These are phyloP conservation scores for Euwallacea fornicatus DNA, from an alignment of 1,140 invertebrate species.

Conservation along the genomic window DNA sequence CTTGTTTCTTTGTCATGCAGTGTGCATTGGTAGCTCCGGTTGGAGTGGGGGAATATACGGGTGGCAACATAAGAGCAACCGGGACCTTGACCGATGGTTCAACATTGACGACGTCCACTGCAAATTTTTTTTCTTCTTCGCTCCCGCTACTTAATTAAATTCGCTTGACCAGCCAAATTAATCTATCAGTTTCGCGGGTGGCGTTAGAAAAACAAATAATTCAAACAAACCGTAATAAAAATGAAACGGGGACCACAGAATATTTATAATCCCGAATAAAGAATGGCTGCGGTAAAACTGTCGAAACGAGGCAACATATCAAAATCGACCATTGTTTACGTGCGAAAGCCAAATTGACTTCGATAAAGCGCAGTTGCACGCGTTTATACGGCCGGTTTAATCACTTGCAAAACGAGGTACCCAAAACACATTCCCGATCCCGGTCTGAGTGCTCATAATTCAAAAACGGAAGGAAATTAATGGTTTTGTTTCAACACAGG, in stretches of 20 bases:
- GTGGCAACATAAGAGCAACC: too few species aligned
- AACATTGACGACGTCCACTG: too few species aligned
- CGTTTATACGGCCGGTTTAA: conserved; percentile 23
- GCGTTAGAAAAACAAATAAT: neutral
- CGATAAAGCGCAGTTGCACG: conserved; percentile 35
- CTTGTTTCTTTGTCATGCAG: too few species aligned
- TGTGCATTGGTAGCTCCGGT: too few species aligned
- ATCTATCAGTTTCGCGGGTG: neutral
- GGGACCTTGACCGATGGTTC: too few species aligned
- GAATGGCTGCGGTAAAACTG: conserved; percentile 21
- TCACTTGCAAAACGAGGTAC: conserved; percentile 15
- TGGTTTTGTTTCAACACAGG: neutral
- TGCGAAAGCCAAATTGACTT: conserved; percentile 34
- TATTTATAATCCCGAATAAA: conserved; percentile 29
- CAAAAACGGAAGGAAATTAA: conserved; percentile 8
- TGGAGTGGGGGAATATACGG: too few species aligned
- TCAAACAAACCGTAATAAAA: too few species aligned
- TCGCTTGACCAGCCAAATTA: neutral
- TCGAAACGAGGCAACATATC: conserved; percentile 24
- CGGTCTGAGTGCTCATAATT: conserved; percentile 6
- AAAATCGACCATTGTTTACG: conserved; percentile 36
- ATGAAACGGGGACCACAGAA: conserved; percentile 8
- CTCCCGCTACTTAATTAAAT: too few species aligned
- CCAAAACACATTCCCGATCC: conserved; percentile 17
- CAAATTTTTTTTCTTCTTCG: too few species aligned